Evolutionary conservation across 2,888 invertebrate species (phyloP), one percentile per base, ranked within the genome.

Genomic region (Oscheius sp.): DNA sequence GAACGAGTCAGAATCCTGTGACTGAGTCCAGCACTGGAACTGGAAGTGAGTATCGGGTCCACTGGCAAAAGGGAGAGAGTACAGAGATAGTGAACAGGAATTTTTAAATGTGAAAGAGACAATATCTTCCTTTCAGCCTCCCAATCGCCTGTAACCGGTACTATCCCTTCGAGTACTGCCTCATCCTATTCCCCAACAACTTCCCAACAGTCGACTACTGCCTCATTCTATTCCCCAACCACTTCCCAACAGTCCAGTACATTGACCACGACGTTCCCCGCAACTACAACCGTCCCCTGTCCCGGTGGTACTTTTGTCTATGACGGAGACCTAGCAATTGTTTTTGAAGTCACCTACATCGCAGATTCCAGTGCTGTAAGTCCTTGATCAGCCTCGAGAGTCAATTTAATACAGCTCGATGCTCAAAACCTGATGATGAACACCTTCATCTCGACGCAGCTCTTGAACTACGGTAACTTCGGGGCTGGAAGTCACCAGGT

Each of bases 391-490:
- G 1, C 1, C n/a, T 21, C n/a, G 4, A 35, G 9, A 62, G 29
- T 42, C 42, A 5, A 62, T 53, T 53, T 66, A 4, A 2, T 55
- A 7, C 10, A 68, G 68, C 37, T 33, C n/a, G 37, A 9, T 55
- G 55, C 7, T 5, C 53, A 53, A 68, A 68, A 68, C 53, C 7
- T 55, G 1, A 70, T 70, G 70, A 42, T 70, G 37, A 70, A 70
- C 47, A 59, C 59, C 4, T 70, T 70, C 70, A 57, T 70, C n/a
- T 58, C 58, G 21, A 47, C 42, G 10, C 70, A 70, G n/a, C 47
- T 70, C 3, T 21, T 70, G 29, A 51, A 55, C 11, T 68, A 63
- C 32, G 63, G 63, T 4, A 63, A n/a, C 10, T 42, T 42, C 29
- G 63, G 63, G 7, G 7, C 13, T 21, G n/a, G 1, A 21, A 29